These are phyloP conservation scores for Borostomias antarcticus DNA, from an alignment of 2,797 vertebrate genomes.

Conservation along the genomic window DNA sequence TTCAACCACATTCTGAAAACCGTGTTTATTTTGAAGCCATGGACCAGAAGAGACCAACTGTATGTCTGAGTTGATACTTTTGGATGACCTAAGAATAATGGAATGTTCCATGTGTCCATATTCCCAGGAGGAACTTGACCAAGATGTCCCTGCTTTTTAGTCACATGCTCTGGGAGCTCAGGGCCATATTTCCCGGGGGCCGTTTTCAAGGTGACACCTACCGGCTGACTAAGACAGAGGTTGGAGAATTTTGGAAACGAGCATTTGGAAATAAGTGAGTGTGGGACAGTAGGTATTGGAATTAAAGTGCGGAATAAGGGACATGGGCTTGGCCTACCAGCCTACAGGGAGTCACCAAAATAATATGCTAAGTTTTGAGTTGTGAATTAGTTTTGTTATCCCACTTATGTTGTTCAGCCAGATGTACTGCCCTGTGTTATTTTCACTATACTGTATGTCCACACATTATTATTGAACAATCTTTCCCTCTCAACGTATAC, in stretches of 20 bases:
- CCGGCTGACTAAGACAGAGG: conserved; percentile 71
- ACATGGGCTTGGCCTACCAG: neutral
- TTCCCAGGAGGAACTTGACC: conserved; percentile 81
- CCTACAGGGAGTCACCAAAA: neutral
- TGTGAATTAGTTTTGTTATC: neutral
- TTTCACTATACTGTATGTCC: too few relatives aligned
- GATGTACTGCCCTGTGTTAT: too few relatives aligned
- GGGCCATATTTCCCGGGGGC: conserved; percentile 77
- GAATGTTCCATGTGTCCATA: conserved; percentile 19
- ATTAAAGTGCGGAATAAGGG: neutral
- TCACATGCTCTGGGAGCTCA: conserved; percentile 85
- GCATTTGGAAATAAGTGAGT: conserved; percentile 79
- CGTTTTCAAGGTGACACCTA: conserved; percentile 79
- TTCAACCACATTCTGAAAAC: neutral
- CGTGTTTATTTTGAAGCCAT: neutral
- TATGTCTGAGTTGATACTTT: neutral
- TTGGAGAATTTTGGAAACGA: conserved; percentile 81
- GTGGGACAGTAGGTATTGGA: neutral
- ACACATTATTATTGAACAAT: too few relatives aligned
- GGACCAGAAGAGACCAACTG: neutral
- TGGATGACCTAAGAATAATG: conserved; percentile 7
- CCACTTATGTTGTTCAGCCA: neutral
- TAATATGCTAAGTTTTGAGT: neutral
- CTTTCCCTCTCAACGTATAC: too few relatives aligned
- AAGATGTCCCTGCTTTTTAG: conserved; percentile 89